Conservation (phyloP, 2,888 invertebrate genomes). For the Andrena bucephala region DNA sequence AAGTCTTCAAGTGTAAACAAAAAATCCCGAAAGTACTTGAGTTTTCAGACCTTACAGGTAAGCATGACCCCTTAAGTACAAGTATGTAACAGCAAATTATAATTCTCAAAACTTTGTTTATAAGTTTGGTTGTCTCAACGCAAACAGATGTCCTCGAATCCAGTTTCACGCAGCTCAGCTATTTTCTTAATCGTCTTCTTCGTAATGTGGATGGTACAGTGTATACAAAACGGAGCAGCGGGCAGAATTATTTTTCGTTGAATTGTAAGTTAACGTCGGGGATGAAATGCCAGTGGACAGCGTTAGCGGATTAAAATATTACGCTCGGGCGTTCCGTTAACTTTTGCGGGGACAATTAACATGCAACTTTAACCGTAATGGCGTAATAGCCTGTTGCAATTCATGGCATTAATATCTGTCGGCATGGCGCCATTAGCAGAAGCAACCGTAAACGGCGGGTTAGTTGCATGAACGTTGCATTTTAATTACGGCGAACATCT, state of each 20-base stretch:
- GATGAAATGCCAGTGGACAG: conserved; percentile 56
- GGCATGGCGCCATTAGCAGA: conserved; percentile 71
- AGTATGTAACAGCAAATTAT: too few species aligned
- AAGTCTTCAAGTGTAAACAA: too few species aligned
- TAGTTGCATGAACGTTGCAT: conserved; percentile 70
- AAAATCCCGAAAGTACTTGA: too few species aligned
- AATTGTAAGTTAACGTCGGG: conserved; percentile 33
- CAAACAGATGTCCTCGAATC: too few species aligned
- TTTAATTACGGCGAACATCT: conserved; percentile 71
- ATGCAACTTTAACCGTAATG: conserved; percentile 69
- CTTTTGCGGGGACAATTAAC: conserved; percentile 67
- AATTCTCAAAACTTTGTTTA: too few species aligned
- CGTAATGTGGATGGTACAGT: too few species aligned
- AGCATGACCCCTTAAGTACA: too few species aligned
- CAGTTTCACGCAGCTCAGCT: too few species aligned
- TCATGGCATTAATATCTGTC: conserved; percentile 74
- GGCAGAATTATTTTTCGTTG: conserved; percentile 10
- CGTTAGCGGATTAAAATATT: conserved; percentile 66
- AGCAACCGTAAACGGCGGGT: conserved; percentile 68
- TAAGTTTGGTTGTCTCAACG: too few species aligned
- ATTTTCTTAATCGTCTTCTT: too few species aligned
- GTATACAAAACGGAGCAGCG: not conserved
- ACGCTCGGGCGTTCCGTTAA: conserved; percentile 66
- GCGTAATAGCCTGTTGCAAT: conserved; percentile 72
- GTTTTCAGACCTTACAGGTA: too few species aligned